A percentile compares a stretch with the other conserved stretches of the same genome.
These are phyloP conservation scores for Sebastes umbrosus DNA, from an alignment of 2,797 vertebrate species.

Conservation along the genomic window DNA sequence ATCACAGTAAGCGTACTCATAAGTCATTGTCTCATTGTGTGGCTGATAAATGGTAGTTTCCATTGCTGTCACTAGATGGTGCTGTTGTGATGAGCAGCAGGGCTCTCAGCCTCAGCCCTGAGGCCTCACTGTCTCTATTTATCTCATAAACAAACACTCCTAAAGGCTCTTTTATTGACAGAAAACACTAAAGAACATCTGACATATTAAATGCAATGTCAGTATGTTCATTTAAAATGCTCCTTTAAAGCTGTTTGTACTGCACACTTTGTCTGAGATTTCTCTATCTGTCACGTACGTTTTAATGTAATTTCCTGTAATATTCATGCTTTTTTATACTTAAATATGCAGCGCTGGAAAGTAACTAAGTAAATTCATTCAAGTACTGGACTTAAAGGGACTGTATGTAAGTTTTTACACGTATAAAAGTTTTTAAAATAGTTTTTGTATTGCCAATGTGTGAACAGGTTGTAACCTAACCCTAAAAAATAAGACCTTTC, in stretches of 20 bases:
- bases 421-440: too few relatives aligned
- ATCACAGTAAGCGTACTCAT: not conserved
- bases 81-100: not conserved
- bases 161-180: conserved; percentile 26
- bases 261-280: not conserved
- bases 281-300: not conserved
- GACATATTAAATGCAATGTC: not conserved
- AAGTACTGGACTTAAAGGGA: not conserved
- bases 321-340: not conserved
- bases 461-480: too few relatives aligned
- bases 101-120: not conserved
- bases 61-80: conserved; percentile 41
- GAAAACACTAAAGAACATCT: conserved; percentile 18
- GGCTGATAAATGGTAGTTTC: not conserved
- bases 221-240: not conserved
- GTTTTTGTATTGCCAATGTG: too few relatives aligned
- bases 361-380: not conserved
- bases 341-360: not conserved
- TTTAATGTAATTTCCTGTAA: not conserved
- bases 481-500: too few relatives aligned
- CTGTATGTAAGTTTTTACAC: too few relatives aligned
- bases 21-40: too few relatives aligned
- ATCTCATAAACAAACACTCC: conserved; percentile 32
- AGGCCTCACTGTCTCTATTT: conserved; percentile 21
- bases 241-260: not conserved